Evolutionary conservation across 37 sponge, comb jelly and placozoan genomes (phyloP).

Genomic region (Hexactinellida sp.): DNA sequence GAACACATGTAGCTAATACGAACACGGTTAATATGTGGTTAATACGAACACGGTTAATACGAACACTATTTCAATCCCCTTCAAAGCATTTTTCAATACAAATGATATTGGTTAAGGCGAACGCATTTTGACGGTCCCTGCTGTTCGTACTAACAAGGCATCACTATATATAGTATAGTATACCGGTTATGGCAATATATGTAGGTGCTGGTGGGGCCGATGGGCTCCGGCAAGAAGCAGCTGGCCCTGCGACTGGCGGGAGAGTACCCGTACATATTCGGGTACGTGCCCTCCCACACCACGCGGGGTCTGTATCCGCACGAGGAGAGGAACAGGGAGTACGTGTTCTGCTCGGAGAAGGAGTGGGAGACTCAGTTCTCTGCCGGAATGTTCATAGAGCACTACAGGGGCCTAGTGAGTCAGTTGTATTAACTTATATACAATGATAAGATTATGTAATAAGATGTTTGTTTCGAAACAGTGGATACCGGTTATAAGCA

Average conservation of each 20-base stretch:
- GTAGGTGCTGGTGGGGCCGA: slow-evolving; percentile 56
- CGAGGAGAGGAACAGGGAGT: slow-evolving; percentile 13
- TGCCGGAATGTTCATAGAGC: slow-evolving; percentile 11
- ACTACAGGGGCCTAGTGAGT: neutral
- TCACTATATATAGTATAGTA: no score
- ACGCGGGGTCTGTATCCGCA: neutral
- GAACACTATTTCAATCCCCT: no score
- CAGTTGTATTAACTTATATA: neutral
- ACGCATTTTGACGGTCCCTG: no score
- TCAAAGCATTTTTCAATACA: no score
- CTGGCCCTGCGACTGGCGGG: slow-evolving; percentile 39
- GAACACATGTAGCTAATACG: no score
- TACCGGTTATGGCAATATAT: neutral
- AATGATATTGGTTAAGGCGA: no score
- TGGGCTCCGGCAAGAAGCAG: slow-evolving; percentile 53
- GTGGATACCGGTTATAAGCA: no score
- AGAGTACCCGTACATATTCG: slow-evolving; percentile 75
- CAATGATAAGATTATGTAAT: no score
- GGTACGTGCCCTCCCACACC: slow-evolving; percentile 18
- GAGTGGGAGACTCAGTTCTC: neutral
- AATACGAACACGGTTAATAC: no score
- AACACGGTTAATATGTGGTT: no score
- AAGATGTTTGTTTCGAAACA: no score
- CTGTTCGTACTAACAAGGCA: no score
- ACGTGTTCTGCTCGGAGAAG: slow-evolving; percentile 3